Evolutionary conservation across 2,888 invertebrate species (phyloP), one percentile per base, ranked within the genome.

Genomic region (Vesta saturnalis): DNA sequence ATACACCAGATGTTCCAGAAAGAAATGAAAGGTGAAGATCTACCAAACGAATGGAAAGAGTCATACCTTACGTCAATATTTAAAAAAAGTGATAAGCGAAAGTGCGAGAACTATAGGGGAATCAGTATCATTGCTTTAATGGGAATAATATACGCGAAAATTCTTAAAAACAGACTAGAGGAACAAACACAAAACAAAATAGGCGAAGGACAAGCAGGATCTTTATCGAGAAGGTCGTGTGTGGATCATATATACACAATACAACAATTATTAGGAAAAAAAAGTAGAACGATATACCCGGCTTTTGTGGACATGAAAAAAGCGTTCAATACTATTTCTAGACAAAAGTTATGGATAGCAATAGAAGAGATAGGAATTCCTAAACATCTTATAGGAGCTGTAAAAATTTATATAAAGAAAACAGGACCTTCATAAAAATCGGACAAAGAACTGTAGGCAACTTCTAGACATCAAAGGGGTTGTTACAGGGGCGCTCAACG

Each of bases 281-380:
- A 47, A 47, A 47, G n/a, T 47, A 47, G 47, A 47, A 47, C 47
- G 4, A 47, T 47, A 47, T n/a, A 47, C 14, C 47, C n/a, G n/a
- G 14, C 47, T n/a, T 47, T 47, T 47, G 15, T 47, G 4, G 30
- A 30, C 10, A 5, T 30, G n/a, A n/a, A n/a, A n/a, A n/a, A n/a
- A n/a, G n/a, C n/a, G n/a, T n/a, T n/a, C n/a, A n/a, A n/a, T n/a
- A 30, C 30, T 30, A 10, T 47, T 47, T 15, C 15, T n/a, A 47
- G 47, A 14, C 10, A 47, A 47, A 47, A 47, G 5, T 15, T 47
- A 47, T 47, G 12, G 47, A 47, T 14, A 47, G 47, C 47, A 47
- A 47, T 47, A n/a, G 47, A 47, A 47, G 47, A 47, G n/a, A 47
- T 47, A 47, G 14, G 47, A 47, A 47, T 47, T 12, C 47, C 14